Base-by-base conservation (phyloP, 2,888 invertebrate species). In the Acrobeloides nanus region DNA sequence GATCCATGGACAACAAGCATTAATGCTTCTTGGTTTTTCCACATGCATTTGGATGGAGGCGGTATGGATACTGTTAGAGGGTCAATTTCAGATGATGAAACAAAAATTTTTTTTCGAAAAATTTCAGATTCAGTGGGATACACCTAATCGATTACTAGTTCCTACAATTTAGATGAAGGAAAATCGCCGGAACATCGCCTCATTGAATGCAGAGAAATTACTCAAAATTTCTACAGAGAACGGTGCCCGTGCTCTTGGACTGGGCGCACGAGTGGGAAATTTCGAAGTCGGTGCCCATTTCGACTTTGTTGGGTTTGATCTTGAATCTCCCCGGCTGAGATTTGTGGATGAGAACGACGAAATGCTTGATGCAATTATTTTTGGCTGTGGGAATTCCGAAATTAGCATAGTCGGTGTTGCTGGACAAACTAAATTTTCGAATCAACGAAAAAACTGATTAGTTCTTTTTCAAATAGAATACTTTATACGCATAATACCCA, bases 321-420 rank as follows among this genome's bases (percentile, higher is more conserved):
- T 60, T n/a, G 32, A 47, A 12, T 54, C 60, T 18, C 55, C 53
- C 1, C 43, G 57, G 4, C 20, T 57, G 15, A 31, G 33, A 10
- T 46, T 34, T 15, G 26, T 58, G n/a, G 24, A 34, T 33, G 33
- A 21, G 4, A 6, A 27, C 29, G 51, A 46, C 12, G 50, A 53
- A 29, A 51, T 66, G 32, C 39, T 62, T 20, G 68, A 69, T 44
- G 55, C 63, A 3, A 51, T 70, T 18, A 57, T 69, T 21, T 66
- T 69, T 38, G 59, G 62, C 8, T 53, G 59, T 23, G 69, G 65
- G 25, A 69, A 69, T 45, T 52, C 60, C 20, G 69, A 69, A 53
- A 65, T 69, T 47, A 46, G 49, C 20, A 43, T 48, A 21, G 62
- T 62, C 47, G 58, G 52, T 25, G 66, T 69, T 26, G 53, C 47